These are phyloP conservation scores for Microplitis mediator DNA, from an alignment of 1,140 invertebrate species.

Conservation along the genomic window DNA sequence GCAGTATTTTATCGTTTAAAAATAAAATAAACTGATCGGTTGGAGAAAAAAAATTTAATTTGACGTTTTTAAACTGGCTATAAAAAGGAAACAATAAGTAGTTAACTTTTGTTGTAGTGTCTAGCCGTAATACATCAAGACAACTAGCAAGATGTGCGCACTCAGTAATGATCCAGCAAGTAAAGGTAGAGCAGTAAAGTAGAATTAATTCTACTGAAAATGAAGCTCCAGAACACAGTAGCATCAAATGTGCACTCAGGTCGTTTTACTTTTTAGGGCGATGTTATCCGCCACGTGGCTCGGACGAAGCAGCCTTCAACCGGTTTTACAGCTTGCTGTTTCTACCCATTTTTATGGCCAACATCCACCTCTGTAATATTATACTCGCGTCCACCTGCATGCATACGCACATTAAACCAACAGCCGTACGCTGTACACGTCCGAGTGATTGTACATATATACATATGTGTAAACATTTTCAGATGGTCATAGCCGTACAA, in stretches of 20 bases:
- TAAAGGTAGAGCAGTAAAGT: not conserved
- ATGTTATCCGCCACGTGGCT: conserved; percentile 14
- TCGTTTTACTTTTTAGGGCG: not conserved
- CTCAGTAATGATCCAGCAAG: not conserved
- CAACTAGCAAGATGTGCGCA: not conserved
- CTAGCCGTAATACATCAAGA: no score
- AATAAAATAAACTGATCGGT: no score
- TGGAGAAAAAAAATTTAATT: no score
- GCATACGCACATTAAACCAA: not conserved
- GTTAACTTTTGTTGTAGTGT: no score
- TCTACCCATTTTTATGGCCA: conserved; percentile 22
- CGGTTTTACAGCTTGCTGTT: conserved; percentile 23
- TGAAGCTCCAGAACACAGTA: not conserved
- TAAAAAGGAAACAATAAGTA: no score
- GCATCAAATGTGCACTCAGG: not conserved
- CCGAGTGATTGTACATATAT: no score
- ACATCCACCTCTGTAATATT: conserved; percentile 10
- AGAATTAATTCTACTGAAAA: conserved; percentile 3
- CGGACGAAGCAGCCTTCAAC: conserved; percentile 20
- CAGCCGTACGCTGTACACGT: no score
- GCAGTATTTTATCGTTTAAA: no score
- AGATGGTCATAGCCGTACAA: not conserved
- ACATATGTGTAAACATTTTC: not conserved
- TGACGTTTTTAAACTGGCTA: no score
- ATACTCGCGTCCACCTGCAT: not conserved